Conservation (phyloP, 2,113 vertebrate genomes). For the Epinephelus moara region DNA sequence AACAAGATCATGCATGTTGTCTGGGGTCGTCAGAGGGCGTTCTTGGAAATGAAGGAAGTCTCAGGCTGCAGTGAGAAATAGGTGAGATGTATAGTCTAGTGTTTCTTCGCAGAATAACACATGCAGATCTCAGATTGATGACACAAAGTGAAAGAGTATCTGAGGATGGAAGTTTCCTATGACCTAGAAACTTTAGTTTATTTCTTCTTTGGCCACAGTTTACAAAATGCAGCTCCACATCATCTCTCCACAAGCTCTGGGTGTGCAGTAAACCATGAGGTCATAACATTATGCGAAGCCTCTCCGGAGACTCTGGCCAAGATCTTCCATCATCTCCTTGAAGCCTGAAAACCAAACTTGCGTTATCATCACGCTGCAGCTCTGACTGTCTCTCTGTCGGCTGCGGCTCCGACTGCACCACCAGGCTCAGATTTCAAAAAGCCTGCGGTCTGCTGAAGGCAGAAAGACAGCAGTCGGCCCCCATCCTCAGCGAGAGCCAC, state of each 20-base stretch:
- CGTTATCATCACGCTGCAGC: slow-evolving; percentile 49
- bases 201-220: slow-evolving; percentile 3
- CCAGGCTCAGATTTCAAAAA: slow-evolving; percentile 77
- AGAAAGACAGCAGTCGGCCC: slow-evolving; percentile 65
- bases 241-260: neutral
- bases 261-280: slow-evolving; percentile 19
- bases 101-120: neutral
- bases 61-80: neutral
- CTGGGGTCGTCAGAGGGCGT: slow-evolving; percentile 11
- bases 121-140: neutral
- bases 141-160: neutral
- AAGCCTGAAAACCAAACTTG: slow-evolving; percentile 44
- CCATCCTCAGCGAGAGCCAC: slow-evolving; percentile 66
- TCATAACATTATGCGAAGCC: slow-evolving; percentile 2
- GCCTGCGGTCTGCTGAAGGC: slow-evolving; percentile 65
- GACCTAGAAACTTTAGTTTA: neutral
- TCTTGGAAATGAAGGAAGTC: slow-evolving; percentile 28
- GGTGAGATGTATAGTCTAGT: neutral
- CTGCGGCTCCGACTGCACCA: slow-evolving; percentile 49
- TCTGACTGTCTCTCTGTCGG: slow-evolving; percentile 37
- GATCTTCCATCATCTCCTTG: slow-evolving; percentile 40
- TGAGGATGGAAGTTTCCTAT: slow-evolving; percentile 22
- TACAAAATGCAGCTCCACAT: neutral
- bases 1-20: slow-evolving; percentile 61
- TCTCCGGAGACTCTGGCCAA: slow-evolving; percentile 11